Base-by-base conservation (phyloP, 1,140 invertebrate genomes). In the Thaumatotibia leucotreta region DNA sequence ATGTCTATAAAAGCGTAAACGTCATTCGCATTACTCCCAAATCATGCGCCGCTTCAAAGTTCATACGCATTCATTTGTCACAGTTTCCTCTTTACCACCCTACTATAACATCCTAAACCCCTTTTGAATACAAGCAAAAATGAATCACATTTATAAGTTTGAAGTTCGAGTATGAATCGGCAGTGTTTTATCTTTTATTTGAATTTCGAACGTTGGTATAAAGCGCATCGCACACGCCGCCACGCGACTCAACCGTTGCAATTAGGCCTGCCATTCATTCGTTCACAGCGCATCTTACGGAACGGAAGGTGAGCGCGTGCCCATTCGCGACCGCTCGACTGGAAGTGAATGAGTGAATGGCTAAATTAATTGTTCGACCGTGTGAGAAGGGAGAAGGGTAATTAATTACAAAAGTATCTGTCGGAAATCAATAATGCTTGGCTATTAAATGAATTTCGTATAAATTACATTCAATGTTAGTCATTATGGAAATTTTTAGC, bases 241-340 rank as follows among this genome's bases (percentile, higher is more conserved):
- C 31, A 63, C 31, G 61, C 29, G 61, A 5, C 61, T 1, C 29
- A 14, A 33, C 14, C 61, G 61, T 39, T 39, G 61, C 61, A 63
- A 63, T 63, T 63, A 63, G 32, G 61, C 29, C 11, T 20, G 61
- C 61, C 61, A 63, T 63, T 63, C 61, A 63, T 29, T 58, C 61
- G 35, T 63, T 63, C 61, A 63, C 24, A 29, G 61, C 31, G 61
- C 61, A 33, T 63, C 61, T 58, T 58, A 58, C 52, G 52, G 52
- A 58, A 58, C 52, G 52, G 52, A 58, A 58, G 52, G 52, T 58
- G 24, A 27, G 24, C 52, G 52, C 52, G 52, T 58, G 52, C 23
- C 52, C 24, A 58, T 58, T 58, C 52, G 52, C 52, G 52, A 58
- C 24, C 52, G 24, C 23, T 58, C 52, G 52, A 11, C 24, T 58